Evolutionary conservation across 1,140 invertebrate species (phyloP).

Genomic region (Drosophila seguyi): DNA sequence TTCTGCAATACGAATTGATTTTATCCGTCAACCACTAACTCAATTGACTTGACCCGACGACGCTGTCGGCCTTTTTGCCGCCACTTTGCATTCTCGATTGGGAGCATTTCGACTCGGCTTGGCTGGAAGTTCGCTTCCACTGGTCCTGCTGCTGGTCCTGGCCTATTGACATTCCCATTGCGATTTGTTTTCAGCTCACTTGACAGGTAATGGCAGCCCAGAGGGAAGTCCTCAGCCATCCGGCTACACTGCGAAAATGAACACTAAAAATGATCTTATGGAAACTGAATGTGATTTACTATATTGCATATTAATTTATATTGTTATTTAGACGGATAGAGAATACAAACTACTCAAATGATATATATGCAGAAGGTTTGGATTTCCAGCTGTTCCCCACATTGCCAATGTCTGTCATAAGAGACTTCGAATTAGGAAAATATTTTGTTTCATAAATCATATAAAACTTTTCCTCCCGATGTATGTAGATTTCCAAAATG

Average conservation of each 20-base stretch:
- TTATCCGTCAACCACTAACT: conserved; percentile 60
- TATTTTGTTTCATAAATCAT: too few species aligned
- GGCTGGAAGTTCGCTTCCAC: conserved; percentile 2
- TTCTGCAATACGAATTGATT: conserved; percentile 50
- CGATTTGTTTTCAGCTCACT: conserved; percentile 82
- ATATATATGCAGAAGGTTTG: too few species aligned
- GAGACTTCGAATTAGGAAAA: too few species aligned
- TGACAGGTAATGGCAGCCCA: conserved; percentile 76
- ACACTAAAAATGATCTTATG: too few species aligned
- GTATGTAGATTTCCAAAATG: too few species aligned
- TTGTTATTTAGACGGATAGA: background rate
- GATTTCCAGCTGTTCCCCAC: too few species aligned
- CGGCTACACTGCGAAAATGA: conserved; percentile 8
- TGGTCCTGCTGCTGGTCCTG: conserved; percentile 57
- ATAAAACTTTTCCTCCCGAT: too few species aligned
- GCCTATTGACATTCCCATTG: conserved; percentile 80
- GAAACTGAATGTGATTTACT: background rate
- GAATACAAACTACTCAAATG: background rate
- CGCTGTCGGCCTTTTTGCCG: conserved; percentile 66
- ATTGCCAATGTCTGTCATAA: too few species aligned
- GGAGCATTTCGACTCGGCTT: conserved; percentile 45
- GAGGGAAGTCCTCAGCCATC: conserved; percentile 35
- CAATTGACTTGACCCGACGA: conserved; percentile 71
- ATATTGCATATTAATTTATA: too few species aligned
- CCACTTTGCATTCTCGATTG: conserved; percentile 80